A percentile compares a stretch with the other conserved stretches of the same genome.
phyloP scores from a whole-genome alignment of 1,140 invertebrate species.

The Pseudoatta argentina region DNA sequence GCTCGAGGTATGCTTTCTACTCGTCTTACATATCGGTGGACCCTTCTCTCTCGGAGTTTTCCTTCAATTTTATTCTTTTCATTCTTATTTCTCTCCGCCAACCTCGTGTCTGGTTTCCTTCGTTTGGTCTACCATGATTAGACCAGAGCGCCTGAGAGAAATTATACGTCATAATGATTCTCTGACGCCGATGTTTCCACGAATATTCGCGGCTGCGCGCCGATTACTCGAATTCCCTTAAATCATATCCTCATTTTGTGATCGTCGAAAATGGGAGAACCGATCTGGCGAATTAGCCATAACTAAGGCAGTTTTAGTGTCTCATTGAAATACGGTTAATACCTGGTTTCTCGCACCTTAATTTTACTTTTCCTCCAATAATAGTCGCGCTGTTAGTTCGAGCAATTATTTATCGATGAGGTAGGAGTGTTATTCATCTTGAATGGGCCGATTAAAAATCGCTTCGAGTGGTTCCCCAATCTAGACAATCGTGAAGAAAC shows the following conservation, averaged over 20 bases:
- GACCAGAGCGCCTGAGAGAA: slow-evolving; percentile 9
- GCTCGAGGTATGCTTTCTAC: slow-evolving; percentile 49
- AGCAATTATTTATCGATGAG: slow-evolving; percentile 51
- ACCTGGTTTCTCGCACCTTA: slow-evolving; percentile 18
- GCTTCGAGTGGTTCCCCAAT: neutral
- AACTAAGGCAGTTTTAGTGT: neutral
- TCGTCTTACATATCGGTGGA: slow-evolving; percentile 45
- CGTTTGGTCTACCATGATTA: slow-evolving; percentile 41
- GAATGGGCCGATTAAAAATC: slow-evolving; percentile 32
- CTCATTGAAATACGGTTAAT: slow-evolving; percentile 28
- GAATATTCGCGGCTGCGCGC: neutral
- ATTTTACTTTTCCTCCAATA: slow-evolving; percentile 51
- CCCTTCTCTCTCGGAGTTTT: slow-evolving; percentile 40
- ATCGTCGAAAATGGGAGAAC: neutral
- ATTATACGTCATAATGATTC: slow-evolving; percentile 46
- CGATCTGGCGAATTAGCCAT: neutral
- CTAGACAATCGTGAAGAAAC: slow-evolving; percentile 41
- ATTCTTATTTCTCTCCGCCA: slow-evolving; percentile 26
- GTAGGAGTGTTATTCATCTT: neutral
- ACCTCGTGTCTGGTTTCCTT: slow-evolving; percentile 29
- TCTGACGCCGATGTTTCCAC: neutral
- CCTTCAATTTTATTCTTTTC: slow-evolving; percentile 55
- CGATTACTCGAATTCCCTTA: slow-evolving; percentile 8
- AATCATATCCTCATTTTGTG: neutral
- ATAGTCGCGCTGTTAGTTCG: slow-evolving; percentile 16